Conservation (phyloP, 92 coral and sea anemone species). For the Desmophyllum pertusum region DNA sequence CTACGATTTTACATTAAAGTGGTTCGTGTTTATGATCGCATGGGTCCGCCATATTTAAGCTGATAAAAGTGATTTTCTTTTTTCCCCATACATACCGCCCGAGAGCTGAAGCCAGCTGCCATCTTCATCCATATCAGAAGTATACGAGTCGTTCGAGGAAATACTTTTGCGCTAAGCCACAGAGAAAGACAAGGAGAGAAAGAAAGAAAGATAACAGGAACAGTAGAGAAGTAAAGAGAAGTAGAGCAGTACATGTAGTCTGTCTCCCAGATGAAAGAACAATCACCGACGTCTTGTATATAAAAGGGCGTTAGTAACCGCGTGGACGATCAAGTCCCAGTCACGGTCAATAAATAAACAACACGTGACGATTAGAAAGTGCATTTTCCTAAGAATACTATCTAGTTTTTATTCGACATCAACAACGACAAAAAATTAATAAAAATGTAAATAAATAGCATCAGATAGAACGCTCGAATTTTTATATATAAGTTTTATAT, state of each 20-base stretch:
- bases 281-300: too few species aligned
- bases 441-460: neutral
- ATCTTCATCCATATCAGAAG: constrained; percentile 46
- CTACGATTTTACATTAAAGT: neutral
- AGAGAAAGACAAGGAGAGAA: constrained; percentile 14
- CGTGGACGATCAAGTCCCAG: too few species aligned
- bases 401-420: too few species aligned
- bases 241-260: too few species aligned
- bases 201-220: constrained; percentile 14
- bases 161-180: constrained; percentile 44
- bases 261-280: neutral
- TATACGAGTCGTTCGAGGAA: constrained; percentile 41
- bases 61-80: neutral
- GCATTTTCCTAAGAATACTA: neutral
- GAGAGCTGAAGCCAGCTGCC: constrained; percentile 9
- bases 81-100: constrained; percentile 57
- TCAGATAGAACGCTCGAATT: too few species aligned
- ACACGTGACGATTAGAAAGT: neutral
- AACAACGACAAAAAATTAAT: too few species aligned
- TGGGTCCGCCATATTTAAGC: neutral
- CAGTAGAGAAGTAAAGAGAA: neutral
- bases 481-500: neutral
- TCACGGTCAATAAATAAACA: neutral
- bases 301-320: too few species aligned
- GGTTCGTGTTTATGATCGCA: neutral